Evolutionary conservation across 2,113 vertebrate genomes (phyloP).

Genomic region (Daboia siamensis): DNA sequence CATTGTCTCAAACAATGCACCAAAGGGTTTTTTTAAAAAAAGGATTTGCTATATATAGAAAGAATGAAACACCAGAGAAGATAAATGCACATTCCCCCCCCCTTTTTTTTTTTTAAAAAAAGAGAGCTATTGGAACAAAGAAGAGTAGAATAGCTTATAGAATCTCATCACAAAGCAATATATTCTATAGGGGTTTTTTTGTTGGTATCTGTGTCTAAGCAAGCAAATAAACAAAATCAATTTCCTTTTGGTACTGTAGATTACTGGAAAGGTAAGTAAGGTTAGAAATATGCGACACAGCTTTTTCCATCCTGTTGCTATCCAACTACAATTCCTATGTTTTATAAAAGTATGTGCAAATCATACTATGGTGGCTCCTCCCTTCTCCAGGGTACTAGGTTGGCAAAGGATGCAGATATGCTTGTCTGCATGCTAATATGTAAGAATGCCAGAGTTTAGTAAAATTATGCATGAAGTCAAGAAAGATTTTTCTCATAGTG

Average conservation of each 20-base stretch:
- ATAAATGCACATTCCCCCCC: slow-evolving; percentile 55
- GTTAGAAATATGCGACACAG: background rate
- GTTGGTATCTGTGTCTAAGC: slow-evolving; percentile 42
- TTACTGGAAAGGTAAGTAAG: background rate
- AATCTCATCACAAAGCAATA: slow-evolving; percentile 55
- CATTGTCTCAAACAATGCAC: slow-evolving; percentile 41
- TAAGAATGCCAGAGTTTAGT: background rate
- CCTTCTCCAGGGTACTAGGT: background rate
- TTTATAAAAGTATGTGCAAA: background rate
- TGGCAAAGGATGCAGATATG: background rate
- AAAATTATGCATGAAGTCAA: background rate
- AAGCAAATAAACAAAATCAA: background rate
- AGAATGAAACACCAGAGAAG: slow-evolving; percentile 41
- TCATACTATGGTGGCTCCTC: background rate
- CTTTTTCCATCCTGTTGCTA: background rate
- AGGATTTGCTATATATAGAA: slow-evolving; percentile 54
- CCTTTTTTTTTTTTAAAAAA: slow-evolving; percentile 54
- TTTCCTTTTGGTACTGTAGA: background rate
- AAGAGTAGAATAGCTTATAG: slow-evolving; percentile 22
- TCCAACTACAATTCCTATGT: background rate
- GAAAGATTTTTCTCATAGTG: background rate
- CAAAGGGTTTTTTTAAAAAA: slow-evolving; percentile 15
- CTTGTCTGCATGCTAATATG: background rate
- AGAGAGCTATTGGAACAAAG: slow-evolving; percentile 47
- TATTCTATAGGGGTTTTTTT: slow-evolving; percentile 24